Percentiles rank a stretch among this genome's conserved stretches.
Conservation (phyloP, 2,113 vertebrate genomes). For the Donacobius atricapilla region DNA sequence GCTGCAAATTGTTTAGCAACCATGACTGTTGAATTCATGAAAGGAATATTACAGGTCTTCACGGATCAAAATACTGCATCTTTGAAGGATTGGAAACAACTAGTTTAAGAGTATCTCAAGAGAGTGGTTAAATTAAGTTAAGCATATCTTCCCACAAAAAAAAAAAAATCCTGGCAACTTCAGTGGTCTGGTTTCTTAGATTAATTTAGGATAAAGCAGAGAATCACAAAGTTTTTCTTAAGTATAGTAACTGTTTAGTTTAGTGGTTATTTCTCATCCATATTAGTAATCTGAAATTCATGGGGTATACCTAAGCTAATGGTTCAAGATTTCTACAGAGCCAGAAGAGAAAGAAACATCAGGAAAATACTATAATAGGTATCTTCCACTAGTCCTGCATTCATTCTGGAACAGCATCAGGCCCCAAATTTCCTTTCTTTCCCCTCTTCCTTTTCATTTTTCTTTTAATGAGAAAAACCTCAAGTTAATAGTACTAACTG, state of each 20-base stretch:
- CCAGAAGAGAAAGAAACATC: not conserved
- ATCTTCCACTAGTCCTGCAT: not conserved
- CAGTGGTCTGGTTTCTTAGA: not conserved
- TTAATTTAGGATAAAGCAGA: not conserved
- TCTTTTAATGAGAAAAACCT: not conserved
- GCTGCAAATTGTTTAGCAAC: not conserved
- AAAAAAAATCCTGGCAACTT: not conserved
- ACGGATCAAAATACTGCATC: slow-evolving; percentile 7
- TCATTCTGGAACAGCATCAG: not conserved
- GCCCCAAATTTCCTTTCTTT: not conserved
- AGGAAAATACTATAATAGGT: not conserved
- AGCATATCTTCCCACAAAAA: not conserved
- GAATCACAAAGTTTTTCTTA: not conserved
- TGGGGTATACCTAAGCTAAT: not conserved
- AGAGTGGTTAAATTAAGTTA: slow-evolving; percentile 6
- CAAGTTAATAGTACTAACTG: not conserved
- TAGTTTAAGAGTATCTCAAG: not conserved
- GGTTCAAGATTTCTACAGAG: not conserved
- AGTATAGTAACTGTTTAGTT: not conserved
- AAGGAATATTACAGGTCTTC: slow-evolving; percentile 3
- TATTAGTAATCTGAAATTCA: not conserved
- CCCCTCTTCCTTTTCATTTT: not conserved
- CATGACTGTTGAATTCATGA: not conserved
- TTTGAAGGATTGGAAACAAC: not conserved
- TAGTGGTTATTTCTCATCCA: not conserved